phyloP scores from a whole-genome alignment of 2,797 vertebrate genomes.

The Crenuchus spilurus region DNA sequence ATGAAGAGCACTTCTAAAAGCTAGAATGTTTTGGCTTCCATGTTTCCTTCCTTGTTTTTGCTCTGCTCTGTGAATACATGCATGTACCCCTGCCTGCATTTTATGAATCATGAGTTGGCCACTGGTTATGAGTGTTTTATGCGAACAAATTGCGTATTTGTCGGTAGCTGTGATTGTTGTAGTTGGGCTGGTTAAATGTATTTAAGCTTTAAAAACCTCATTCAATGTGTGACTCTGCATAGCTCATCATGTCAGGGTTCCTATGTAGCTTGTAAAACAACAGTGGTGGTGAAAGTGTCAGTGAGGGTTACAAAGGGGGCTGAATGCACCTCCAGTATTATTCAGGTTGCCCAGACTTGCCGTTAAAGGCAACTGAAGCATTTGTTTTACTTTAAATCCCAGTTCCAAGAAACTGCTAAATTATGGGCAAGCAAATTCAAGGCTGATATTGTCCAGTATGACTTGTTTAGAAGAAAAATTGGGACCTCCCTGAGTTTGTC shows the following conservation, averaged over 20 bases:
- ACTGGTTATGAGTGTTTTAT: slow-evolving; percentile 57
- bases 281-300: too few species aligned
- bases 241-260: slow-evolving; percentile 5
- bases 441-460: not conserved
- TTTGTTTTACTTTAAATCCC: not conserved
- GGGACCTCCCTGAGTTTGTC: not conserved
- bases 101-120: slow-evolving; percentile 40
- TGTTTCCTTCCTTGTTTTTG: slow-evolving; percentile 37
- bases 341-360: not conserved
- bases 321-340: slow-evolving; percentile 5
- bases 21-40: slow-evolving; percentile 71
- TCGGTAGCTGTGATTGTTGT: slow-evolving; percentile 46
- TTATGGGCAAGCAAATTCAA: not conserved
- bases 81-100: slow-evolving; percentile 68
- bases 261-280: not conserved
- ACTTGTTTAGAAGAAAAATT: not conserved
- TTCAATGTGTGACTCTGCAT: not conserved
- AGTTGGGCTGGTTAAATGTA: slow-evolving; percentile 52
- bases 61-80: slow-evolving; percentile 67
- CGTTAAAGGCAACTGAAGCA: not conserved
- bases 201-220: slow-evolving; percentile 46
- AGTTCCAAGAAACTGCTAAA: not conserved
- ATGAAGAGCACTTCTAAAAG: slow-evolving; percentile 83
- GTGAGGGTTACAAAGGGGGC: not conserved
- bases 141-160: slow-evolving; percentile 19